Percentiles rank a stretch among this genome's conserved stretches.
These are phyloP conservation scores for Turritopsis rubra DNA, from an alignment of 30 jellyfish, hydroid and myxozoan genomes.

Conservation along the genomic window DNA sequence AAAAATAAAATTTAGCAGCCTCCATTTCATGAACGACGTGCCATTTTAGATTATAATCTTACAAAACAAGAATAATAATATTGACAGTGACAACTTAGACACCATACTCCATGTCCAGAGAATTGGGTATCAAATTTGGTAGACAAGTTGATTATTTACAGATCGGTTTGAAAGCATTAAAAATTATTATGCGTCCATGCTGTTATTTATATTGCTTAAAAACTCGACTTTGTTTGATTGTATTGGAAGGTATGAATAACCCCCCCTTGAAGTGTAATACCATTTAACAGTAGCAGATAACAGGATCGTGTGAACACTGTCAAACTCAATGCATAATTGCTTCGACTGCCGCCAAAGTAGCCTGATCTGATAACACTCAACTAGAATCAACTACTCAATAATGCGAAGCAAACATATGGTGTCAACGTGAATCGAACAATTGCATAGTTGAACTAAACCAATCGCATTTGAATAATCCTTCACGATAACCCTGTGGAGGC, in stretches of 20 bases:
- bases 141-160: not conserved
- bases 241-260: too few species aligned
- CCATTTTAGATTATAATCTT: not conserved
- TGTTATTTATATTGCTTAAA: too few species aligned
- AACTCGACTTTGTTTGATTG: too few species aligned
- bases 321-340: too few species aligned
- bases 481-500: conserved; percentile 17
- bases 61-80: not conserved
- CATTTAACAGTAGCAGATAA: too few species aligned
- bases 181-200: not conserved
- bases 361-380: too few species aligned
- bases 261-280: too few species aligned
- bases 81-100: not conserved
- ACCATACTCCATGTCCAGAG: not conserved
- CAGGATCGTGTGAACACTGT: too few species aligned
- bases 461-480: not conserved
- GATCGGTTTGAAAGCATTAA: too few species aligned
- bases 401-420: too few species aligned
- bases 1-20: not conserved
- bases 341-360: too few species aligned
- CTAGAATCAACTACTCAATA: too few species aligned
- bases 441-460: not conserved
- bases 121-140: not conserved
- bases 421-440: not conserved
- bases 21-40: not conserved